Percentiles rank a stretch among this genome's conserved stretches.
phyloP scores from a whole-genome alignment of 2,113 vertebrate species.

The Dicrurus megarhynchus region DNA sequence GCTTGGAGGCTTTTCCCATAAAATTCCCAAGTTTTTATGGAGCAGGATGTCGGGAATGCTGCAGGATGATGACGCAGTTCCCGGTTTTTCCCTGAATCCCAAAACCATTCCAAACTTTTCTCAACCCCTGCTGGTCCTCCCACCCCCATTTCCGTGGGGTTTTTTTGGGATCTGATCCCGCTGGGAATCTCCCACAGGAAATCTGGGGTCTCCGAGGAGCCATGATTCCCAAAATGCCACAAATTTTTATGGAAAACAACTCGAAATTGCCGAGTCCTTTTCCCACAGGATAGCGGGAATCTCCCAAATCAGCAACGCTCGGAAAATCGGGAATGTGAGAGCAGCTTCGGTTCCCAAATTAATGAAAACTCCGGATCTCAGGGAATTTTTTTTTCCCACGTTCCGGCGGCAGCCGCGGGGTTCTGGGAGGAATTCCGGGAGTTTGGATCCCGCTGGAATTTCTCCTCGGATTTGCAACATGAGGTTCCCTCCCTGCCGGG shows the following conservation, averaged over 20 bases:
- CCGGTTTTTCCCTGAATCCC: not conserved
- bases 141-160: not conserved
- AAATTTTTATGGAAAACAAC: not conserved
- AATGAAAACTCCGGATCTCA: fast-evolving
- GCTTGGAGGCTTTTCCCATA: not conserved
- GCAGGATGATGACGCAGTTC: not conserved
- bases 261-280: not conserved
- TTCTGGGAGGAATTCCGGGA: not conserved
- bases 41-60: not conserved
- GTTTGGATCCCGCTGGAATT: not conserved
- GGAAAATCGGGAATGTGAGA: not conserved
- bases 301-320: too few species aligned
- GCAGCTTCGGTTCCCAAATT: not conserved
- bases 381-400: not conserved
- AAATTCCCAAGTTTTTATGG: not conserved
- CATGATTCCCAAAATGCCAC: not conserved
- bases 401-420: not conserved
- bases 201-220: not conserved
- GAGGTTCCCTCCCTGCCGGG: not conserved
- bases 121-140: not conserved
- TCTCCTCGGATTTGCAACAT: not conserved
- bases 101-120: not conserved
- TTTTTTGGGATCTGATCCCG: not conserved
- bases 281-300: not conserved
- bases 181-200: not conserved